Evolutionary conservation across 2,888 invertebrate genomes (phyloP).

Genomic region (Netelia fuscicornis): DNA sequence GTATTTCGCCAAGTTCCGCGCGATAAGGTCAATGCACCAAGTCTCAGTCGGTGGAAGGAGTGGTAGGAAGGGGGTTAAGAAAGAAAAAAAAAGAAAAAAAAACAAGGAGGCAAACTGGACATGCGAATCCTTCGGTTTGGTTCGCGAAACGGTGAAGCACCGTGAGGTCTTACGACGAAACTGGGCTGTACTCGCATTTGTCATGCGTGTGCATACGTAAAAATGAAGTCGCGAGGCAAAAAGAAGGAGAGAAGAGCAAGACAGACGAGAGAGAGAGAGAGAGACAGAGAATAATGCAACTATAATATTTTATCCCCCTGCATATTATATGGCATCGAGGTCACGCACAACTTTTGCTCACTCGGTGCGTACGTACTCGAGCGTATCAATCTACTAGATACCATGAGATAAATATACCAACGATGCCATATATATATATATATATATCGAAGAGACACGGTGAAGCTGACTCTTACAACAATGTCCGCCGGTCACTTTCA

Average conservation of each 20-base stretch:
- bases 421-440: neutral
- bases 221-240: slow-evolving; percentile 14
- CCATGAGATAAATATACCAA: slow-evolving; percentile 27
- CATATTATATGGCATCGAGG: slow-evolving; percentile 44
- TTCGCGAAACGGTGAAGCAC: slow-evolving; percentile 5
- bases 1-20: slow-evolving; percentile 33
- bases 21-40: slow-evolving; percentile 37
- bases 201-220: neutral
- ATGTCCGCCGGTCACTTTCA: slow-evolving; percentile 2
- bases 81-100: neutral
- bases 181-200: slow-evolving; percentile 12
- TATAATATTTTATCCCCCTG: slow-evolving; percentile 35
- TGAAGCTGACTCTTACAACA: neutral
- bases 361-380: slow-evolving; percentile 17
- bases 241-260: neutral
- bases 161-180: neutral
- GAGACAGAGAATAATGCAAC: slow-evolving; percentile 11
- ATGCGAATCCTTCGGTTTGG: slow-evolving; percentile 27
- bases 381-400: slow-evolving; percentile 38
- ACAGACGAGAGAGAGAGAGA: neutral
- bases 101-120: slow-evolving; percentile 11
- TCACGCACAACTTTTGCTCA: slow-evolving; percentile 39
- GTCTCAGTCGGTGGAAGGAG: neutral
- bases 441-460: neutral
- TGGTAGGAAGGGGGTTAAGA: neutral